Conservation (phyloP, 2,888 invertebrate genomes). For the Andrena trimmerana region DNA sequence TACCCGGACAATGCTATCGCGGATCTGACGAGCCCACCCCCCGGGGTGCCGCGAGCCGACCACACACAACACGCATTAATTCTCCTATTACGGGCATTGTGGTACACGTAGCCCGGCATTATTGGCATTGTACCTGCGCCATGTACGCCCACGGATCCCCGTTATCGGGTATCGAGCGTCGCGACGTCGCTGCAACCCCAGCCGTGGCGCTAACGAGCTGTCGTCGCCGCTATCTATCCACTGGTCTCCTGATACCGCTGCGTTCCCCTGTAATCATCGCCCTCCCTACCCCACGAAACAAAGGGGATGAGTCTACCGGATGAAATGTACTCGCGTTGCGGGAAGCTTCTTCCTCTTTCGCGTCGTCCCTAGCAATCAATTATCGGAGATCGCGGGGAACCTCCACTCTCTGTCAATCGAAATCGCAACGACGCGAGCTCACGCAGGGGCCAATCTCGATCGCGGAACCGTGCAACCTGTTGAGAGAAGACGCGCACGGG, state of each 20-base stretch:
- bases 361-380: too few species aligned
- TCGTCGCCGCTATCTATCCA: constrained; percentile 74
- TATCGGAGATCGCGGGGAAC: too few species aligned
- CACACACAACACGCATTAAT: constrained; percentile 82
- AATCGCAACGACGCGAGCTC: too few species aligned
- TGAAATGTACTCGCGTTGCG: constrained; percentile 3
- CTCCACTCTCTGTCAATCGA: background rate
- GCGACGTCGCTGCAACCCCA: constrained; percentile 76
- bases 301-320: background rate
- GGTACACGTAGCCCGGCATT: constrained; percentile 58
- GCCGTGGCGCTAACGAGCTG: constrained; percentile 80
- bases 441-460: background rate
- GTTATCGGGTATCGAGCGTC: constrained; percentile 78
- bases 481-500: constrained; percentile 65
- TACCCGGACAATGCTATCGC: constrained; percentile 81
- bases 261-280: constrained; percentile 44
- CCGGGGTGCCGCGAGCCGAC: constrained; percentile 72
- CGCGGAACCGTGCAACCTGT: constrained; percentile 69
- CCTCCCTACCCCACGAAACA: background rate
- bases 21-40: constrained; percentile 75
- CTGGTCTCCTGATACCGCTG: constrained; percentile 59
- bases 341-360: constrained; percentile 19
- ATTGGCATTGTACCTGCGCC: constrained; percentile 69
- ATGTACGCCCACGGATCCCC: constrained; percentile 70
- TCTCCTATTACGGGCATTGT: constrained; percentile 81